Evolutionary conservation across 2,888 invertebrate species (phyloP).

Genomic region (Euplagia quadripunctaria): DNA sequence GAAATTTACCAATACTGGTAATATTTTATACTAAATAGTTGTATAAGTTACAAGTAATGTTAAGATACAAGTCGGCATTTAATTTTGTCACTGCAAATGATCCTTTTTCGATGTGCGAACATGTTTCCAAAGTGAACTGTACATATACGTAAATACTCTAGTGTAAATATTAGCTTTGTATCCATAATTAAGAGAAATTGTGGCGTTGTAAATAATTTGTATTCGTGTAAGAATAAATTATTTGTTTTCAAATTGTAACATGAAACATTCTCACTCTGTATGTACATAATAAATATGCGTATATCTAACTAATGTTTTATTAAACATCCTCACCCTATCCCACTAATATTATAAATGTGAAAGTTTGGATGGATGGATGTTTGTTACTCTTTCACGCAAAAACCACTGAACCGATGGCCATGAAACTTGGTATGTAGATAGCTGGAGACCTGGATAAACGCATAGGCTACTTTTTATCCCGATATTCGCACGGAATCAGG

Average conservation of each 20-base stretch:
- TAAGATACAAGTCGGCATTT: background rate
- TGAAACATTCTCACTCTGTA: constrained; percentile 54
- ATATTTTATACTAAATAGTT: background rate
- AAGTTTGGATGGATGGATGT: too few species aligned
- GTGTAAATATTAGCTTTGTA: constrained; percentile 49
- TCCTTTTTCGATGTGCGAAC: constrained; percentile 10
- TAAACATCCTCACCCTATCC: background rate
- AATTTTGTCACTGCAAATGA: background rate
- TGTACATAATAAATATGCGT: constrained; percentile 51
- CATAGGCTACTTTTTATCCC: too few species aligned
- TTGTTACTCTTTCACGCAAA: too few species aligned
- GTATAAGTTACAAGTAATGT: background rate
- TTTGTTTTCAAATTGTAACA: constrained; percentile 52
- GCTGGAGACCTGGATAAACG: too few species aligned
- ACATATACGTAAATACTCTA: constrained; percentile 46
- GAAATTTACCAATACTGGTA: background rate
- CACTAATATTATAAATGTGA: too few species aligned
- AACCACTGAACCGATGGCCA: too few species aligned
- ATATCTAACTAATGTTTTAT: constrained; percentile 40
- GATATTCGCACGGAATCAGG: too few species aligned
- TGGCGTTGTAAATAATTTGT: constrained; percentile 51
- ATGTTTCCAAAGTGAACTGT: constrained; percentile 28
- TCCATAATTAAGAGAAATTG: constrained; percentile 38
- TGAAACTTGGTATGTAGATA: too few species aligned
- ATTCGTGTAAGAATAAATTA: constrained; percentile 57